A percentile compares a stretch with the other conserved stretches of the same genome.
Evolutionary conservation across 1,140 invertebrate species (phyloP).

Genomic region (Zaprionus taronus): DNA sequence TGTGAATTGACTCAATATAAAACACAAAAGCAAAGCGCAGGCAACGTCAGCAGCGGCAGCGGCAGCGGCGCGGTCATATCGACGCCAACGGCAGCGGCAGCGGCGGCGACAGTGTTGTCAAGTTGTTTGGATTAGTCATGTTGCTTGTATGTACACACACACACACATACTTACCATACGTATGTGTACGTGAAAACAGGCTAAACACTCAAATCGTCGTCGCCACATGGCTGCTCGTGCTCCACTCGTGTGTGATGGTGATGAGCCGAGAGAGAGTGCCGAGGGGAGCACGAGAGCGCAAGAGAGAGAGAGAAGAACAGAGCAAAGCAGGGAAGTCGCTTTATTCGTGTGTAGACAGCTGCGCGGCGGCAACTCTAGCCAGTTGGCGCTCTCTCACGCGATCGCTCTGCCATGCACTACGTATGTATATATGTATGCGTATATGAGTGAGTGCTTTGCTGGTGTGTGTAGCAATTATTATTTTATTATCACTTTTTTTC

Average conservation of each 20-base stretch:
- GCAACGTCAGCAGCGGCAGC: constrained; percentile 28
- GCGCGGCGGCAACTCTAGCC: constrained; percentile 68
- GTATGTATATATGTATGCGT: background rate
- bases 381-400: constrained; percentile 52
- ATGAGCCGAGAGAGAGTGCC: constrained; percentile 19
- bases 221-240: constrained; percentile 72
- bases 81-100: constrained; percentile 29
- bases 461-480: constrained; percentile 77
- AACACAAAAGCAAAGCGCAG: constrained; percentile 55
- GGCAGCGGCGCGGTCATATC: constrained; percentile 24
- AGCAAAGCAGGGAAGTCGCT: background rate
- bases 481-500: constrained; percentile 82
- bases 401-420: constrained; percentile 31
- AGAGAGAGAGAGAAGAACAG: constrained; percentile 3
- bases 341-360: constrained; percentile 58
- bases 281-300: too few relatives aligned
- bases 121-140: constrained; percentile 81
- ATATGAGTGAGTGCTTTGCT: constrained; percentile 28
- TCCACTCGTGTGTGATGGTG: constrained; percentile 42
- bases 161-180: constrained; percentile 1
- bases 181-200: constrained; percentile 44
- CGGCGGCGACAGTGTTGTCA: constrained; percentile 75
- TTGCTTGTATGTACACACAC: constrained; percentile 46
- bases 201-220: constrained; percentile 47
- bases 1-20: constrained; percentile 79